phyloP scores from a whole-genome alignment of 1,140 invertebrate species.

The Solenopsis invicta region DNA sequence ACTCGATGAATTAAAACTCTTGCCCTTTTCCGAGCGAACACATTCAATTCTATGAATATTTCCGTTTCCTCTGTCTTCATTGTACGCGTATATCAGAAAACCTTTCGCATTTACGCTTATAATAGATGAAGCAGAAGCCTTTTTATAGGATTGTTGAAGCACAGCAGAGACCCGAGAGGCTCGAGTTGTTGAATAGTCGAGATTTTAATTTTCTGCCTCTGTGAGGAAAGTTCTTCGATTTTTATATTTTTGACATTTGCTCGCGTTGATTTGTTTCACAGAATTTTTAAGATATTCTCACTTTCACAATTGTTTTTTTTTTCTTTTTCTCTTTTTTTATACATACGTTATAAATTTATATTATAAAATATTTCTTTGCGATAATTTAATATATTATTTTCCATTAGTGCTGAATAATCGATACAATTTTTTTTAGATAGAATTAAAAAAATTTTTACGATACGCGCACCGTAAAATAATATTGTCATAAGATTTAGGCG shows the following conservation, averaged over 20 bases:
- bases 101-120: slow-evolving; percentile 15
- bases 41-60: slow-evolving; percentile 26
- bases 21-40: not conserved
- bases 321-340: no score
- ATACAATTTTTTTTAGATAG: not conserved
- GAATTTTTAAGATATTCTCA: not conserved
- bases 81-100: not conserved
- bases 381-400: slow-evolving; percentile 2
- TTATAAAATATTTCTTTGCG: not conserved
- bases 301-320: not conserved
- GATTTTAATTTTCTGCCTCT: slow-evolving; percentile 16
- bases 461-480: not conserved
- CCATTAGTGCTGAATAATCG: not conserved
- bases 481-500: not conserved
- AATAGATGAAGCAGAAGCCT: not conserved
- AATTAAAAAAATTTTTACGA: not conserved
- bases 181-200: not conserved
- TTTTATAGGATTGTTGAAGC: slow-evolving; percentile 10
- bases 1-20: slow-evolving; percentile 56
- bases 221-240: not conserved
- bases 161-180: not conserved
- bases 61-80: not conserved
- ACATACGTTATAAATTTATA: not conserved
- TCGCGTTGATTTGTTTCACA: not conserved
- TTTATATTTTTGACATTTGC: not conserved